Percentiles rank a stretch among this genome's conserved stretches.
phyloP scores from a whole-genome alignment of 2,113 vertebrate genomes.

The Syrrhaptes paradoxus region DNA sequence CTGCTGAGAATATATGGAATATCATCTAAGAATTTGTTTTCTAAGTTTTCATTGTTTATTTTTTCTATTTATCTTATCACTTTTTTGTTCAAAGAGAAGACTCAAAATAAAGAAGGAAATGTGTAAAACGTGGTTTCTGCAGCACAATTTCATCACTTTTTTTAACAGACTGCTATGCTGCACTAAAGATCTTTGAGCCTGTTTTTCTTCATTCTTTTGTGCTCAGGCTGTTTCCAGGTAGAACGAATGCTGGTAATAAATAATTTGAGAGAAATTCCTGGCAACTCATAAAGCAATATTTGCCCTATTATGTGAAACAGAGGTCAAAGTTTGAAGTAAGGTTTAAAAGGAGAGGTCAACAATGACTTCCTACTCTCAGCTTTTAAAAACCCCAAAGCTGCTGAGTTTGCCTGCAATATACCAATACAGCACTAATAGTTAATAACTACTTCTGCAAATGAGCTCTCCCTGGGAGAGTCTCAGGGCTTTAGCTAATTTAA shows the following conservation, averaged over 20 bases:
- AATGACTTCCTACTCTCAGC: slow-evolving; percentile 27
- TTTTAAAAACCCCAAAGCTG: slow-evolving; percentile 44
- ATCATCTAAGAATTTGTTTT: background rate
- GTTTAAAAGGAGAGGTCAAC: slow-evolving; percentile 49
- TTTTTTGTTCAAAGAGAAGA: background rate
- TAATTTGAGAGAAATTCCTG: slow-evolving; percentile 47
- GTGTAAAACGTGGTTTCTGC: background rate
- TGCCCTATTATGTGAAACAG: slow-evolving; percentile 27
- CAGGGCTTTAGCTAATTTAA: slow-evolving; percentile 20
- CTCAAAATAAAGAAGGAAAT: background rate
- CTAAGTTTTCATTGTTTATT: background rate
- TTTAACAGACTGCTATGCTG: background rate
- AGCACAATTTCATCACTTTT: background rate
- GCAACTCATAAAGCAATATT: slow-evolving; percentile 57
- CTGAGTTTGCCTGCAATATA: background rate
- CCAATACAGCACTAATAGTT: background rate
- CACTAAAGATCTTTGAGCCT: background rate
- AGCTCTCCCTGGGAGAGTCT: background rate
- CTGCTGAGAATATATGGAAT: background rate
- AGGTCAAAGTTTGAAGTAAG: slow-evolving; percentile 16
- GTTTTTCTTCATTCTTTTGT: slow-evolving; percentile 31
- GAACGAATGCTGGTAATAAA: slow-evolving; percentile 25
- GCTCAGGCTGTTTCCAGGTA: background rate
- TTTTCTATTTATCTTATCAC: background rate
- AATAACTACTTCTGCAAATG: slow-evolving; percentile 21